Evolutionary conservation across 2,797 vertebrate species (phyloP), one percentile per base, ranked within the genome.

Genomic region (Ceryle rudis): DNA sequence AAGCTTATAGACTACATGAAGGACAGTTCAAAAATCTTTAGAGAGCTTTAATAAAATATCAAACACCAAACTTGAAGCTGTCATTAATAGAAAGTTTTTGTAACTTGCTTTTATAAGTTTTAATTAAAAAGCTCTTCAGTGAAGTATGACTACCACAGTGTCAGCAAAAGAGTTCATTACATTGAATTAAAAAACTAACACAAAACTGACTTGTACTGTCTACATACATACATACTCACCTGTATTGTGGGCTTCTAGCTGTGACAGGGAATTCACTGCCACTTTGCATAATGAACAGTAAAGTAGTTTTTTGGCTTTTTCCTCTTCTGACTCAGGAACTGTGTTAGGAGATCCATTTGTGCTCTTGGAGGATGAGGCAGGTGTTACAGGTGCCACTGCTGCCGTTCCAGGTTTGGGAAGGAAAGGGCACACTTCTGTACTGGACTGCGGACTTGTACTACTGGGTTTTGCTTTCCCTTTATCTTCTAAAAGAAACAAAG

Each of bases 221-320:
- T 41, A 14, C 39, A 52, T 29, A 52, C 51, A 33, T 19, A 52
- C 46, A 44, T 18, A 84, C 95, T 84, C 79, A 99, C 99, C 99
- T 98, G 99, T 99, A 95, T 99, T 99, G 97, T 99, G 99, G 52
- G 99, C 99, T 97, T 99, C 99, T 94, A 99, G 98, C 97, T 99
- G 99, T 65, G 99, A 99, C 95, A 99, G 98, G 10, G 99, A 99
- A 98, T 99, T 99, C 97, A 99, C 99, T 22, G 99, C 99, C 74
- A 99, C 99, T 99, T 99, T 99, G 97, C 99, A 99, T 95, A 99
- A 98, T 20, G 99, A 99, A 98, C 99, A 99, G 95, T 99, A 99
- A 86, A 99, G 98, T 72, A 99, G 97, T 97, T 99, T 99, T 98
- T 99, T 99, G 42, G 99, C 99, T 97, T 99, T 99, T 97, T 99